Conservation (phyloP, 1,140 invertebrate species). For the Brachionus sp. region DNA sequence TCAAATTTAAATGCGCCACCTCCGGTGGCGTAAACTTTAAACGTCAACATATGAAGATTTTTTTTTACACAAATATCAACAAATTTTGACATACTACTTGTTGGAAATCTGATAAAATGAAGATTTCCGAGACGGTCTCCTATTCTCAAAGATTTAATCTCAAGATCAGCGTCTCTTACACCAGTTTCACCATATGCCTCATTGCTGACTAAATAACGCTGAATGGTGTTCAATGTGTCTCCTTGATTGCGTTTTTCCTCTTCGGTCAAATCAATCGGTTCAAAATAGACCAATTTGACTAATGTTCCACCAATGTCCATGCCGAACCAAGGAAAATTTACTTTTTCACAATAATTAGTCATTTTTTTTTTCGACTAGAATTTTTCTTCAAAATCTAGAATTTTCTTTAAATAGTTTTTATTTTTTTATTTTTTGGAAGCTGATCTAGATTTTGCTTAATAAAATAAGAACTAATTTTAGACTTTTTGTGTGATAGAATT, state of each 20-base stretch:
- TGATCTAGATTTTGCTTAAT: not conserved
- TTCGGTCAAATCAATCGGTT: constrained; percentile 79
- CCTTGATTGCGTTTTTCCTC: constrained; percentile 69
- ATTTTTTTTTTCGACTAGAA: not conserved
- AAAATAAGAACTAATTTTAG: not conserved
- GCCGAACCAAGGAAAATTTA: constrained; percentile 76
- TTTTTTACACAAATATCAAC: constrained; percentile 86
- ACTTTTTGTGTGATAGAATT: not conserved
- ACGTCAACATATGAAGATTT: constrained; percentile 87
- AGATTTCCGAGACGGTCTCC: constrained; percentile 75
- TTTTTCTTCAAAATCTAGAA: not conserved
- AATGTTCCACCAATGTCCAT: constrained; percentile 98
- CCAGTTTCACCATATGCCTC: constrained; percentile 92
- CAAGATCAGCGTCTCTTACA: constrained; percentile 80
- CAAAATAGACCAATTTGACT: constrained; percentile 96
- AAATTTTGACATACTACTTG: constrained; percentile 88
- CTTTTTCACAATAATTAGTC: not conserved
- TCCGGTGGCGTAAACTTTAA: constrained; percentile 93
- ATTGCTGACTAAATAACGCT: constrained; percentile 87
- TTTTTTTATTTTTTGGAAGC: not conserved
- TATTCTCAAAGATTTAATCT: constrained; percentile 75
- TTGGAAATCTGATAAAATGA: constrained; percentile 96
- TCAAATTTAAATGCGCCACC: constrained; percentile 98
- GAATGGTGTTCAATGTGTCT: constrained; percentile 81
- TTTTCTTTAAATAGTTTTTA: not conserved